Percentiles rank a stretch among this genome's conserved stretches.
Conservation (phyloP, 1,140 invertebrate species). For the Palaemon carinicauda region DNA sequence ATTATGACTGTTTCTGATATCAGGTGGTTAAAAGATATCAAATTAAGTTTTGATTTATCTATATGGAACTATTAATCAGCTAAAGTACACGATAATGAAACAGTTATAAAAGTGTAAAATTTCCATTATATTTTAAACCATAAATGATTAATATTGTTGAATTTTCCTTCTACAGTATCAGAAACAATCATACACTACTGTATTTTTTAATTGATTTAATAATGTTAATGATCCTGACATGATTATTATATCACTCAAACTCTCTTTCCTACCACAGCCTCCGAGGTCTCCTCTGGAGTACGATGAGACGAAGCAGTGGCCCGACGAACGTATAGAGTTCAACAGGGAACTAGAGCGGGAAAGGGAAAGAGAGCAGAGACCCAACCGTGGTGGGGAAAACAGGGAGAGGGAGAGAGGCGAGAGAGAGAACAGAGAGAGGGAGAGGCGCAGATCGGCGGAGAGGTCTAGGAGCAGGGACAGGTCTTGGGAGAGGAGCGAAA, state of each 20-base stretch:
- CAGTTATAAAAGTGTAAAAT: too few species aligned
- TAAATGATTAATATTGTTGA: too few species aligned
- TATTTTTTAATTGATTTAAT: background rate
- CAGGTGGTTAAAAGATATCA: too few species aligned
- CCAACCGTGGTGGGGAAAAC: too few species aligned
- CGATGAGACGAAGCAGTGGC: conserved; percentile 42
- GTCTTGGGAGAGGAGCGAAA: conserved; percentile 1
- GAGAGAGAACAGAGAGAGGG: background rate
- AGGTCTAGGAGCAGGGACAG: conserved; percentile 3
- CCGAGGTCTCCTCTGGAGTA: conserved; percentile 45
- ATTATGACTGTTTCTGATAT: too few species aligned
- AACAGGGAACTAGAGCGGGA: conserved; percentile 27
- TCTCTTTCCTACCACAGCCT: conserved; percentile 10
- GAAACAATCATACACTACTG: too few species aligned
- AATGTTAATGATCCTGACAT: background rate
- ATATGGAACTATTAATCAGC: too few species aligned
- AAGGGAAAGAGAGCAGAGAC: conserved; percentile 13
- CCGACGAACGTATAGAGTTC: conserved; percentile 21
- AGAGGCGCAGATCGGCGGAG: background rate
- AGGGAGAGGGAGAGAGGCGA: background rate
- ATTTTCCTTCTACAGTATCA: too few species aligned
- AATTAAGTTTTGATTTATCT: too few species aligned
- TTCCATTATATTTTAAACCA: too few species aligned
- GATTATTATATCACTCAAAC: background rate
- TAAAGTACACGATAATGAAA: too few species aligned